Base-by-base conservation (phyloP, 1,140 invertebrate genomes). In the Brachionus calyciflorus region DNA sequence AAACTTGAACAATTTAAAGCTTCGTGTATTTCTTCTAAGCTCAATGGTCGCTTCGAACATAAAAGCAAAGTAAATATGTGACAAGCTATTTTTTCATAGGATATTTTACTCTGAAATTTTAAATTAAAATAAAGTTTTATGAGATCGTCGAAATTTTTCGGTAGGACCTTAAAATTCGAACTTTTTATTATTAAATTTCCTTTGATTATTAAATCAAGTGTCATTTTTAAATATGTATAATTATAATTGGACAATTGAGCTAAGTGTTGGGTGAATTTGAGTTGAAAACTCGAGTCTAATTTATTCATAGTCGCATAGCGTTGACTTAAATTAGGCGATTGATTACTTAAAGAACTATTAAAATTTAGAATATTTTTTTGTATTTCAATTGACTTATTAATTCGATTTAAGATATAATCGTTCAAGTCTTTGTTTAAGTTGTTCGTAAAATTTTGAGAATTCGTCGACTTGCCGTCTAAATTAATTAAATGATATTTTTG, bases 101-200 rank as follows among this genome's bases (percentile, higher is more conserved):
- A 92, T 40, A 91, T 88, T 0, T 90, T 88, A 12, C 92, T 96
- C 17, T 93, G 93, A 84, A 96, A 98, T 78, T 85, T 87, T 26
- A 96, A 84, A 86, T 97, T 96, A 83, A 97, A 97, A 85, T 94
- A 91, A 9, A 98, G 85, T 77, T 93, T 86, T 82, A 95, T 97
- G 81, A 98, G 92, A 85, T 98, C 93, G 0, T 91, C 90, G 21
- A 98, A 85, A 1, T 92, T 93, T 37, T 94, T 91, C 1, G 95
- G 95, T 19, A 98, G 87, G 19, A 90, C 86, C 92, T 88, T 96
- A 93, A 84, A 95, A 93, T 85, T 83, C 80, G 92, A 92, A 10
- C 93, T 94, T 85, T 96, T 96, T 37, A 94, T 90, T 9, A 96
- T 93, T 76, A 98, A 88, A 80, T 94, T 91, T 10, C 94, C 94